A percentile compares a stretch with the other conserved stretches of the same genome.
These are phyloP conservation scores for Myoxocephalus aenaeus DNA, from an alignment of 2,797 vertebrate species.

Conservation along the genomic window DNA sequence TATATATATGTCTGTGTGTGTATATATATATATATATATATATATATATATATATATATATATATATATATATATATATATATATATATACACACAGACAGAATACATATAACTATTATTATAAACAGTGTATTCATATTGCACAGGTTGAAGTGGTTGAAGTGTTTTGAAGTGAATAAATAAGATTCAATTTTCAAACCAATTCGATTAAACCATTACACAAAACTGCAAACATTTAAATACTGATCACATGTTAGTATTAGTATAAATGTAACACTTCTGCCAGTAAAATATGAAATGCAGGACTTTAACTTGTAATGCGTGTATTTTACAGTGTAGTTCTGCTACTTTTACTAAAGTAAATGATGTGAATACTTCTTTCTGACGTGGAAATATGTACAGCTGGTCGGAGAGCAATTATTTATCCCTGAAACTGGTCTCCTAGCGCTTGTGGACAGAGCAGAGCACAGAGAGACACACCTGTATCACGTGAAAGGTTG, in stretches of 20 bases:
- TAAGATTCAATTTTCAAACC: too few species aligned
- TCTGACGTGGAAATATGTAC: slow-evolving; percentile 23
- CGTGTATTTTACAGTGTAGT: neutral
- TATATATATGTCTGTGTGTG: too few species aligned
- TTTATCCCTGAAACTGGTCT: slow-evolving; percentile 58
- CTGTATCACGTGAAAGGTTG: slow-evolving; percentile 68
- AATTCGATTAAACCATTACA: neutral
- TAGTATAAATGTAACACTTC: neutral
- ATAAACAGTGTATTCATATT: too few species aligned
- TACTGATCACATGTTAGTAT: neutral
- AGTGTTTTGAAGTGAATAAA: too few species aligned
- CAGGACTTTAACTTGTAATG: neutral
- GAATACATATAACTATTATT: too few species aligned
- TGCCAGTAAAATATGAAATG: neutral
- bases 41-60: too few species aligned
- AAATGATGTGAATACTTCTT: neutral
- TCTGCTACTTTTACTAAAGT: neutral
- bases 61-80: too few species aligned
- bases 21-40: too few species aligned
- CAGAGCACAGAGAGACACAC: slow-evolving; percentile 67
- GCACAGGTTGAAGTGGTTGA: too few species aligned
- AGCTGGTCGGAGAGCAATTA: slow-evolving; percentile 28
- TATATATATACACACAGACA: too few species aligned
- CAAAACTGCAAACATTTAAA: neutral
- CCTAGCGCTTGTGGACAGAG: slow-evolving; percentile 47